Evolutionary conservation across 2,888 invertebrate genomes (phyloP), one percentile per base, ranked within the genome.

Genomic region (Tholera decimalis): DNA sequence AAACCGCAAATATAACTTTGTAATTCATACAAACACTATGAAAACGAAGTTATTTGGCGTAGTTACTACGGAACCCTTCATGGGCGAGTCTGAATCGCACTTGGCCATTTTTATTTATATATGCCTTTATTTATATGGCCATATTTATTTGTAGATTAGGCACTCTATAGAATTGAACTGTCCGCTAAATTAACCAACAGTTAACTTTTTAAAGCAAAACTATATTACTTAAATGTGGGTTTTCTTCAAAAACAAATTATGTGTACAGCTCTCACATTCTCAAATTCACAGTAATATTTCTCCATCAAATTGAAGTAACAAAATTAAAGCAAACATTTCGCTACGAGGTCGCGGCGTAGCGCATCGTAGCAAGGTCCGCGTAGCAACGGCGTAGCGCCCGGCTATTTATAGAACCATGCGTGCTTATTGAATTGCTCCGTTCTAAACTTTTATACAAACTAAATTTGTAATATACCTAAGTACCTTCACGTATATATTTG

Each of bases 311-410:
- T 8, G 1, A 28, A 11, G 9, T 26, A 30, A 28, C n/a, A 20
- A 49, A 49, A 28, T 22, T 49, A 53, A 50, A 55, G 44, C 30
- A 53, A 41, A 73, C 43, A 57, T 39, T 24, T 0, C n/a, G 41
- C 49, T 67, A 58, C 53, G 63, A 54, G 24, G 22, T 37, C 33
- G 33, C 33, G 13, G 1, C 60, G 77, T 77, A 73, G 73, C 64
- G 35, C 28, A 41, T 58, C 74, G 81, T 79, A 79, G 80, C 73
- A 54, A 62, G 72, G 69, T 64, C 78, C 54, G 56, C 76, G 78
- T 80, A 80, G 80, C 71, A 74, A 67, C 71, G 35, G 20, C 61
- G 66, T 70, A 73, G 61, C 41, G 53, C 62, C 56, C 47, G 54
- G 67, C 67, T 67, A 50, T 72, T 67, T 60, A 20, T 75, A 75